Evolutionary conservation across 2,113 vertebrate genomes (phyloP), one percentile per base, ranked within the genome.

Genomic region (Rhinolophus ferrumequinum): DNA sequence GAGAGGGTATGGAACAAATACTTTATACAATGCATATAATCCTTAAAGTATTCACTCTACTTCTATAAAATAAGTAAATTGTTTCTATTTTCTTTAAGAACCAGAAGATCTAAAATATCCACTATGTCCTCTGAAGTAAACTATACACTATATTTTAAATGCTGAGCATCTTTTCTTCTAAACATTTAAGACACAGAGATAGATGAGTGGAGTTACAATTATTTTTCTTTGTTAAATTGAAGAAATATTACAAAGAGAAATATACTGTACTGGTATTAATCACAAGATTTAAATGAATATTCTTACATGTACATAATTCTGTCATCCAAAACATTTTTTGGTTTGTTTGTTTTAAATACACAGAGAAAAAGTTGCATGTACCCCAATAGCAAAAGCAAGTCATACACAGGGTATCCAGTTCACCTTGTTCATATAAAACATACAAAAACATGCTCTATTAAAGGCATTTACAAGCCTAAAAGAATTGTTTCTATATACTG

Each of bases 11-110:
- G 28, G 8, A n/a, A 58, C 21, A 70, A 11, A 52, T 84, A 35
- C 26, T 44, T 86, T 84, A n/a, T n/a, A 4, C 26, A 50, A 35
- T 18, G 11, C 15, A n/a, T 56, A 58, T 3, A 86, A 58, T 54
- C 44, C 5, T 97, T 56, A 82, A 83, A 66, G 6, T 56, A 72
- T 16, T 83, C 33, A 33, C 18, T 86, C 3, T 2, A 73, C 21
- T 82, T 64, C 41, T 91, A 84, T 67, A 69, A 90, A 92, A 82
- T 50, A 95, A 94, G 30, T 50, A 92, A 89, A 35, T 86, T 90
- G n/a, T 85, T 82, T 86, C 76, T 66, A 83, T 92, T 79, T 86
- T 91, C 56, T 52, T 87, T 88, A 79, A 84, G 52, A 54, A 30
- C 56, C 30, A 82, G 35, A 60, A 62, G 8, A 35, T 56, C 38